phyloP scores from a whole-genome alignment of 2,113 vertebrate genomes.

The Tinamus guttatus region DNA sequence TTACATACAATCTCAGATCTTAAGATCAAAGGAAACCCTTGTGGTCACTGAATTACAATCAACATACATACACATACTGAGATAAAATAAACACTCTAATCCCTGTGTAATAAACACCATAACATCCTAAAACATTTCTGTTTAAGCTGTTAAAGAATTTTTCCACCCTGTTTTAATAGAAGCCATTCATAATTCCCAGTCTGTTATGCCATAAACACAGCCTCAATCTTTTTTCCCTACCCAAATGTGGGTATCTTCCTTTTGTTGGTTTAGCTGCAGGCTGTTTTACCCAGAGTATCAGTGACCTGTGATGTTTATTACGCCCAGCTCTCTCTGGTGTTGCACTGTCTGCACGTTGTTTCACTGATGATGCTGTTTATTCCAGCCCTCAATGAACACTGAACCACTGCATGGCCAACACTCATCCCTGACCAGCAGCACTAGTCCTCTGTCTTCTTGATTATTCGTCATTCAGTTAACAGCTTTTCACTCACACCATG shows the following conservation, averaged over 20 bases:
- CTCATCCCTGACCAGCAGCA: not conserved
- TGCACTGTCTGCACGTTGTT: not conserved
- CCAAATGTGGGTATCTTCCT: not conserved
- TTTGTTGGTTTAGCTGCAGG: not conserved
- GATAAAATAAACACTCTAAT: not conserved
- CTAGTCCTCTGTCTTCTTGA: not conserved
- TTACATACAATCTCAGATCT: not conserved
- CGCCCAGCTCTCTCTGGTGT: not conserved
- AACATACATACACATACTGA: not conserved
- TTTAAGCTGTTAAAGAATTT: not conserved
- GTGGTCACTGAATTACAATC: not conserved
- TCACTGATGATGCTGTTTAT: not conserved
- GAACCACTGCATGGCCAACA: not conserved
- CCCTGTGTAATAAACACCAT: not conserved
- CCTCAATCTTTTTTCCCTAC: not conserved
- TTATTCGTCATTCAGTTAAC: not conserved
- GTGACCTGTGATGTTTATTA: not conserved
- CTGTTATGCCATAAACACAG: not conserved
- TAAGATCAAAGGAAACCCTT: not conserved
- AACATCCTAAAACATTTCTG: not conserved
- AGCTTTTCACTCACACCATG: not conserved
- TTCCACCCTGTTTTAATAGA: fast-evolving
- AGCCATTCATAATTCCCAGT: not conserved
- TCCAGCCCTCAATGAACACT: not conserved
- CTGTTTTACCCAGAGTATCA: not conserved